A percentile compares a stretch with the other conserved stretches of the same genome.
Evolutionary conservation across 2,113 vertebrate genomes (phyloP).

Genomic region (Dromiciops gliroides): DNA sequence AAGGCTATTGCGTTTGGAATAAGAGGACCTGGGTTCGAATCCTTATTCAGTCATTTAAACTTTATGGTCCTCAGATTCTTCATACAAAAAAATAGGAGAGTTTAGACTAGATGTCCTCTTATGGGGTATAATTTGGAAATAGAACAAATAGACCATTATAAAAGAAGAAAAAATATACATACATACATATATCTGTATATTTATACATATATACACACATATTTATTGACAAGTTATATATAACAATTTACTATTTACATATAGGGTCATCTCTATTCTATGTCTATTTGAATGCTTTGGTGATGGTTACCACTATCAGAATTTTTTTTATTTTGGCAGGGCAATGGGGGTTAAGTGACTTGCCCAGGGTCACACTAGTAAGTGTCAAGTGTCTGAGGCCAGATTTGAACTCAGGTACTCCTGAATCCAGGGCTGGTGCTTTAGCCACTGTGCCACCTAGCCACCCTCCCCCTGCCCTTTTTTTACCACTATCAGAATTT

Average conservation of each 20-base stretch:
- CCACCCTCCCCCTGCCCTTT: too few relatives aligned
- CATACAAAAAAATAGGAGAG: neutral
- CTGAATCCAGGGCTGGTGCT: too few relatives aligned
- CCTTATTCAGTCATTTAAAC: neutral
- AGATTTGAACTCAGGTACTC: too few relatives aligned
- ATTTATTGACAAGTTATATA: neutral
- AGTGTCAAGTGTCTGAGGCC: too few relatives aligned
- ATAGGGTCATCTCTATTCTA: neutral
- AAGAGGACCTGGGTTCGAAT: neutral
- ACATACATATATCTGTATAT: neutral
- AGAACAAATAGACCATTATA: neutral
- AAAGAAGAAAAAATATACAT: neutral
- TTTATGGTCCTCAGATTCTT: neutral
- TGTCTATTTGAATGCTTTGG: neutral
- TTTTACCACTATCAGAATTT: neutral
- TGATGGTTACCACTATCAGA: neutral
- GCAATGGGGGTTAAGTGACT: too few relatives aligned
- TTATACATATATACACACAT: too few relatives aligned
- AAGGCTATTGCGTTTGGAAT: neutral
- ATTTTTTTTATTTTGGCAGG: too few relatives aligned
- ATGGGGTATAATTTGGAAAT: neutral
- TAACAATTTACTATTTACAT: neutral
- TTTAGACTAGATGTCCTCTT: neutral
- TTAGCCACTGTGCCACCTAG: too few relatives aligned
- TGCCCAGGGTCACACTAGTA: too few relatives aligned